These are phyloP conservation scores for Troides helena DNA, from an alignment of 2,888 invertebrate genomes.

Conservation along the genomic window DNA sequence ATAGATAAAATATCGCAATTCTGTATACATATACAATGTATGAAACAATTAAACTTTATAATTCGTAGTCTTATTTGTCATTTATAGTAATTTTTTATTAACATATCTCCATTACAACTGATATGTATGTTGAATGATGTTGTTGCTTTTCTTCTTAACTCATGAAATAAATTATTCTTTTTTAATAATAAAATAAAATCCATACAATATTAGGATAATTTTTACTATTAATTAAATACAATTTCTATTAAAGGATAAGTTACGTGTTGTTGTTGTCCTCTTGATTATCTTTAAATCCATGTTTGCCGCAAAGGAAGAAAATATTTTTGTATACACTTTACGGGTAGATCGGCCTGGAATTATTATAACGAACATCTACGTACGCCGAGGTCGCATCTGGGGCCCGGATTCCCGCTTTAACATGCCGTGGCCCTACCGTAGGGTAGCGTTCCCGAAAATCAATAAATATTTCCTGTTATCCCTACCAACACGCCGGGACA, in stretches of 20 bases:
- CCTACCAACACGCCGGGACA: constrained; percentile 9
- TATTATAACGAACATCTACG: constrained; percentile 24
- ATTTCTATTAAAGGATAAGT: background rate
- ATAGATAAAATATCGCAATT: background rate
- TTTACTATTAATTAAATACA: too few species aligned
- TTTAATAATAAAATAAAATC: too few species aligned
- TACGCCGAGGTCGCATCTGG: constrained; percentile 27
- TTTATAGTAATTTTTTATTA: too few species aligned
- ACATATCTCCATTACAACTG: too few species aligned
- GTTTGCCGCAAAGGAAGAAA: background rate
- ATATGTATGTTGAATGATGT: too few species aligned
- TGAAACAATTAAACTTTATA: background rate
- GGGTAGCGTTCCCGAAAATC: constrained; percentile 25
- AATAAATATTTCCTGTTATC: constrained; percentile 26
- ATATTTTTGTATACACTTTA: constrained; percentile 9
- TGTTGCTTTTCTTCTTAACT: too few species aligned
- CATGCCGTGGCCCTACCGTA: constrained; percentile 14
- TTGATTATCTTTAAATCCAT: background rate
- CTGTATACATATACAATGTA: background rate
- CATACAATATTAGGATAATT: too few species aligned
- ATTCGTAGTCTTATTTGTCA: too few species aligned
- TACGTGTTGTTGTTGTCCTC: background rate
- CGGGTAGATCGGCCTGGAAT: constrained; percentile 11
- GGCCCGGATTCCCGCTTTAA: constrained; percentile 14
- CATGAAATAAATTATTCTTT: too few species aligned